Conservation (phyloP, 2,888 invertebrate genomes). For the Anagyrus pseudococci region DNA sequence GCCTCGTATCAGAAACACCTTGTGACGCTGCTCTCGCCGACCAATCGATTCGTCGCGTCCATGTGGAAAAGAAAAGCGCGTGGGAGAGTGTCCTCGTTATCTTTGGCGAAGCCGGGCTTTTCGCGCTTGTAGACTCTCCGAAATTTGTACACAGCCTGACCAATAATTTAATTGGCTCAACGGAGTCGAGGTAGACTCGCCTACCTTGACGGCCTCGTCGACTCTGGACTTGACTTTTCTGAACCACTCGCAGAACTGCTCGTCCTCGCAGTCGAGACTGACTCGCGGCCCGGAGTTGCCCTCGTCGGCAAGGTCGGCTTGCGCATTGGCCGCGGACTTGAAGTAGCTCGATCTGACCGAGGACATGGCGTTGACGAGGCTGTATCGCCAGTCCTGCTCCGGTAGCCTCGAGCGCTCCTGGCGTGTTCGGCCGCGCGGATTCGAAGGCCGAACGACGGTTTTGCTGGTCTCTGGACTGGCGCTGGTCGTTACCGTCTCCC, state of each 20-base stretch:
- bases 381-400: constrained; percentile 32
- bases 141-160: no score
- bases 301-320: constrained; percentile 25
- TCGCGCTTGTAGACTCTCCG: no score
- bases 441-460: constrained; percentile 2
- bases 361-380: constrained; percentile 26
- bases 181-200: neutral
- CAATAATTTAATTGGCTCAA: no score
- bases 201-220: constrained; percentile 49
- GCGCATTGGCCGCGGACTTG: constrained; percentile 19
- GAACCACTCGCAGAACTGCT: constrained; percentile 38
- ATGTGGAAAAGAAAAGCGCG: constrained; percentile 2
- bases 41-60: constrained; percentile 11
- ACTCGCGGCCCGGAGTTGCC: neutral
- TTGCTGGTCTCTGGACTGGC: constrained; percentile 21
- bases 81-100: no score
- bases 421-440: neutral
- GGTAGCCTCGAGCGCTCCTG: neutral
- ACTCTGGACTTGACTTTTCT: constrained; percentile 48
- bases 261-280: no score
- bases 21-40: constrained; percentile 46
- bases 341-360: constrained; percentile 35
- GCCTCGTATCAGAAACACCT: constrained; percentile 55
- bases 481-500: neutral
- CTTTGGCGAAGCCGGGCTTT: no score